A percentile compares a stretch with the other conserved stretches of the same genome.
phyloP scores from a whole-genome alignment of 2,888 invertebrate species.

The Zygaena filipendulae region DNA sequence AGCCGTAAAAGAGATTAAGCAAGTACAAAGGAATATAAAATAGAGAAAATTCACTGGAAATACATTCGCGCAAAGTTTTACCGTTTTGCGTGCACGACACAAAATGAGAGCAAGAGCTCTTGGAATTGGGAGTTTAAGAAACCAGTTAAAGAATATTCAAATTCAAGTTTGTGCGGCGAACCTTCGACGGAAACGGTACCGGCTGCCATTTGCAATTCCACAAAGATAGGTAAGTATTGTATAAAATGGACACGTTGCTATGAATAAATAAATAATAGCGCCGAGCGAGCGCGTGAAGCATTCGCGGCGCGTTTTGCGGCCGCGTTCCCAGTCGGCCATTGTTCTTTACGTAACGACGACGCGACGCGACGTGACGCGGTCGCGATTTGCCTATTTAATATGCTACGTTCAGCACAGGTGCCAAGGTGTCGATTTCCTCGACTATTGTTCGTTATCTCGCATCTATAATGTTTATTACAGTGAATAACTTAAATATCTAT shows the following conservation, averaged over 20 bases:
- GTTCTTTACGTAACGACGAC: constrained; percentile 55
- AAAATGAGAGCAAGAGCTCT: too few relatives aligned
- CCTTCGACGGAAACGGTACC: constrained; percentile 47
- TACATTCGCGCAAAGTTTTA: too few relatives aligned
- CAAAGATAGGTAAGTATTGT: constrained; percentile 44
- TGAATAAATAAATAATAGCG: constrained; percentile 43
- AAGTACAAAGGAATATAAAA: too few relatives aligned
- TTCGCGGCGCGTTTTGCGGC: constrained; percentile 50
- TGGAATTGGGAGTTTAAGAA: too few relatives aligned
- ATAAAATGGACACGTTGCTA: constrained; percentile 40
- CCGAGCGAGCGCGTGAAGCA: constrained; percentile 20
- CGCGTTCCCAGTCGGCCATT: constrained; percentile 56
- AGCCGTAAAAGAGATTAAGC: too few relatives aligned
- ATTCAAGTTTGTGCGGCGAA: constrained; percentile 38
- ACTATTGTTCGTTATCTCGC: constrained; percentile 41
- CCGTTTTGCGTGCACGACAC: too few relatives aligned
- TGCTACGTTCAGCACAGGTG: constrained; percentile 33
- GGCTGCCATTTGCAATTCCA: constrained; percentile 46
- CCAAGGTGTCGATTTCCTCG: constrained; percentile 45
- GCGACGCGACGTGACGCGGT: constrained; percentile 25
- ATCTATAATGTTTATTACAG: constrained; percentile 11
- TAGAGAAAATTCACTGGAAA: too few relatives aligned
- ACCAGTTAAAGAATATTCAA: too few relatives aligned
- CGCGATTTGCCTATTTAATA: constrained; percentile 29
- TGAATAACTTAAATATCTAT: too few relatives aligned